These are phyloP conservation scores for Amblyopsis rosae DNA, from an alignment of 2,113 vertebrate genomes.

Conservation along the genomic window DNA sequence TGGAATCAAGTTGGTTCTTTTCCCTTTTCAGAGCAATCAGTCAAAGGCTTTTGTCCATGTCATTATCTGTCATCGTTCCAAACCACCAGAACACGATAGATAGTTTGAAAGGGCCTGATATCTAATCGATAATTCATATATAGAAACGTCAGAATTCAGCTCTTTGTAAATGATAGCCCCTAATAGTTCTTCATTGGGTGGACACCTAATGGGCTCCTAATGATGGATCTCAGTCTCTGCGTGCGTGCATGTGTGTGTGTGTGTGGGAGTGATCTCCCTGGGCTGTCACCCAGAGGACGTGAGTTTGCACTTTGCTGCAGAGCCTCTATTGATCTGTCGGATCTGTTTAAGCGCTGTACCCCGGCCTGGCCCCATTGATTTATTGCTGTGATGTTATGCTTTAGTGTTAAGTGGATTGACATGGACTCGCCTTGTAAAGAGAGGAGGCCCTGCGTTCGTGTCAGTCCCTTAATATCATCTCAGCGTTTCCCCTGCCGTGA, in stretches of 20 bases:
- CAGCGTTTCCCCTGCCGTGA: conserved; percentile 21
- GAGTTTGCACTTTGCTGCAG: conserved; percentile 56
- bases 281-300: conserved; percentile 57
- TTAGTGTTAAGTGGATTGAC: conserved; percentile 64
- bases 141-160: conserved; percentile 55
- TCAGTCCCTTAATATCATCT: conserved; percentile 40
- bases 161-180: conserved; percentile 54
- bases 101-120: conserved; percentile 32
- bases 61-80: conserved; percentile 48
- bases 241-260: background rate
- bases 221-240: conserved; percentile 57
- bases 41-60: conserved; percentile 29
- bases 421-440: conserved; percentile 48
- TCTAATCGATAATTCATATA: conserved; percentile 62
- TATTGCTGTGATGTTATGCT: conserved; percentile 62
- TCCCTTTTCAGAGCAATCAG: conserved; percentile 25
- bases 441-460: conserved; percentile 27
- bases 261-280: conserved; percentile 52
- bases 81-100: conserved; percentile 40
- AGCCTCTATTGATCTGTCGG: conserved; percentile 59
- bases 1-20: conserved; percentile 20
- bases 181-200: conserved; percentile 53
- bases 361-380: conserved; percentile 60
- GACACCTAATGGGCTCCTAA: conserved; percentile 49
- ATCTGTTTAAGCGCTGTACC: conserved; percentile 62